Evolutionary conservation across 2,113 vertebrate genomes (phyloP).

Genomic region (Lanius ludovicianus): DNA sequence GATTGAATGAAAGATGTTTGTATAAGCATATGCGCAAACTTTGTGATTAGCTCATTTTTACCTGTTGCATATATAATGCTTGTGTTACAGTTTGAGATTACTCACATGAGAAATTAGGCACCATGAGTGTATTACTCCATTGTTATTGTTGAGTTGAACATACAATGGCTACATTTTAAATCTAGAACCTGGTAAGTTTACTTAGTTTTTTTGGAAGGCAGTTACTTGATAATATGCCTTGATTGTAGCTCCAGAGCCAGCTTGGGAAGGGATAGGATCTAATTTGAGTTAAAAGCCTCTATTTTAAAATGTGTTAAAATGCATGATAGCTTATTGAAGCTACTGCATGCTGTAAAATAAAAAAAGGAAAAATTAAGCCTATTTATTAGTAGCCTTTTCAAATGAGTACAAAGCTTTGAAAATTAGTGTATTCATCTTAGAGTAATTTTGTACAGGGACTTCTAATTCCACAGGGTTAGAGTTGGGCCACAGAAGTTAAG

Average conservation of each 20-base stretch:
- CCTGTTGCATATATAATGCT: not conserved
- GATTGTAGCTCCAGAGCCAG: not conserved
- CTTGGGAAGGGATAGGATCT: not conserved
- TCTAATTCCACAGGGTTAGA: slow-evolving; percentile 15
- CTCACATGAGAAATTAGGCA: not conserved
- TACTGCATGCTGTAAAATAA: not conserved
- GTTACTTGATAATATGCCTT: not conserved
- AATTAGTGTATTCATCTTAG: not conserved
- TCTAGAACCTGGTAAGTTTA: not conserved
- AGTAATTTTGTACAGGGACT: not conserved
- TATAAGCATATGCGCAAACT: not conserved
- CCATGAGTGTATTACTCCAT: accelerated
- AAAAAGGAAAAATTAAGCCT: not conserved
- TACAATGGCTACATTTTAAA: not conserved
- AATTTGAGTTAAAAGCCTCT: not conserved
- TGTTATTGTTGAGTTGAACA: not conserved
- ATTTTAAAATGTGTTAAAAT: not conserved
- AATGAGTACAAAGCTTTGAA: not conserved
- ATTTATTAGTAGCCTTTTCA: not conserved
- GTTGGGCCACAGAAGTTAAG: not conserved
- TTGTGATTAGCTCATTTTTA: not conserved
- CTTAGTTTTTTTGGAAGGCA: not conserved
- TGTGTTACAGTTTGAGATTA: not conserved
- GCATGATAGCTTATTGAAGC: not conserved
- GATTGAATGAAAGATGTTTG: not conserved